These are phyloP conservation scores for Phymorhynchus buccinoides DNA, from an alignment of 1,140 invertebrate genomes.

Conservation along the genomic window DNA sequence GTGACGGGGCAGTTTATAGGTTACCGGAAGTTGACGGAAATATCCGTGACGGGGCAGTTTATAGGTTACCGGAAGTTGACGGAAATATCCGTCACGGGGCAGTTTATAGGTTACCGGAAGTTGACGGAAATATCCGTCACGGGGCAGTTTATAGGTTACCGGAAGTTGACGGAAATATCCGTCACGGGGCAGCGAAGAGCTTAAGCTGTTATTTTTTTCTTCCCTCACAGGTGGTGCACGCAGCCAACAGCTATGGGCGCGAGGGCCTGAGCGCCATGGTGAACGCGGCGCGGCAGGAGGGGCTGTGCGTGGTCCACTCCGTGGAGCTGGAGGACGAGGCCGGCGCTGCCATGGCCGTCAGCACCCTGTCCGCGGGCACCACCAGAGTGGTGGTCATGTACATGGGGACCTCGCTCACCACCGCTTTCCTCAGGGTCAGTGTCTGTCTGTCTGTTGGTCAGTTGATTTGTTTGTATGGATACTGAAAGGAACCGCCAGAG, in stretches of 20 bases:
- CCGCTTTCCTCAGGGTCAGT: conserved; percentile 18
- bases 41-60: no score
- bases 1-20: no score
- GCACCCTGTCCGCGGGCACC: conserved; percentile 28
- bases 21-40: no score
- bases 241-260: conserved; percentile 51
- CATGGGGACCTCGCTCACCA: conserved; percentile 15
- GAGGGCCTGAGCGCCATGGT: conserved; percentile 52
- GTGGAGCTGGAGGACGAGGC: conserved; percentile 40
- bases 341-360: conserved; percentile 38
- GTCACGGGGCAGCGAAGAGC: no score
- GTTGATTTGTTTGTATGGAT: neutral
- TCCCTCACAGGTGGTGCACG: conserved; percentile 55
- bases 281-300: conserved; percentile 53
- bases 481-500: no score
- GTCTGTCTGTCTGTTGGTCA: neutral
- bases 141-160: no score
- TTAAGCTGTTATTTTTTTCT: no score
- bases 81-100: no score
- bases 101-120: no score
- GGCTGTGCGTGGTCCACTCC: conserved; percentile 57
- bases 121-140: no score
- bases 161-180: no score
- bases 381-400: conserved; percentile 30
- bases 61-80: no score